A percentile compares a stretch with the other conserved stretches of the same genome.
phyloP scores from a whole-genome alignment of 2,797 vertebrate species.

The Babyrousa celebensis region DNA sequence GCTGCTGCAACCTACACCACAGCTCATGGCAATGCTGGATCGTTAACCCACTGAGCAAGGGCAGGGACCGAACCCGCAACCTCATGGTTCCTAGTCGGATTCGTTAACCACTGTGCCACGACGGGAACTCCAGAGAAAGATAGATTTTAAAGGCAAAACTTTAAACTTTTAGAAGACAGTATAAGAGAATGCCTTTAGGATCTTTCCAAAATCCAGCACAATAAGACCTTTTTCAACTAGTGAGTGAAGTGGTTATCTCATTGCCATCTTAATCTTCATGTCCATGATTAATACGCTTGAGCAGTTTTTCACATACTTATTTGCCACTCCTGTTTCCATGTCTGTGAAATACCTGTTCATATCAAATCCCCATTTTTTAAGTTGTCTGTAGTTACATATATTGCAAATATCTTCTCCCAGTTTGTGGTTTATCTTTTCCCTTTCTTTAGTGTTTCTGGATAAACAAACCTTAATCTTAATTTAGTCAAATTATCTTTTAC shows the following conservation, averaged over 20 bases:
- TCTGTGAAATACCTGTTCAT: slow-evolving; percentile 14
- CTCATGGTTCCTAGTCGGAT: too few relatives aligned
- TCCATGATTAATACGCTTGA: not conserved
- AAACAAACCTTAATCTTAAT: not conserved
- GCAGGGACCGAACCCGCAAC: too few relatives aligned
- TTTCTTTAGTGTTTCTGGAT: slow-evolving; percentile 20
- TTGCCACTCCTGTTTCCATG: not conserved
- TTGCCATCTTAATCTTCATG: not conserved
- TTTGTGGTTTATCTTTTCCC: not conserved
- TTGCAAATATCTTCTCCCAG: not conserved
- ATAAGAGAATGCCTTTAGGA: not conserved
- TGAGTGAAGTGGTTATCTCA: not conserved
- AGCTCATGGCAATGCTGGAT: too few relatives aligned
- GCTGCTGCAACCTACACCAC: too few relatives aligned
- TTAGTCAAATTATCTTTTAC: not conserved
- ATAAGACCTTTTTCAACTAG: not conserved
- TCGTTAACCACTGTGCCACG: too few relatives aligned
- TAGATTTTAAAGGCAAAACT: not conserved
- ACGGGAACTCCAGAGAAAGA: too few relatives aligned
- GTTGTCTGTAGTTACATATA: not conserved
- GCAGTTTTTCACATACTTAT: not conserved
- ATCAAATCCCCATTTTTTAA: not conserved
- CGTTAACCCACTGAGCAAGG: too few relatives aligned
- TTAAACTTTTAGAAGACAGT: slow-evolving; percentile 43
- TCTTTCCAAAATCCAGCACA: not conserved